Conservation (phyloP, 2,888 invertebrate genomes). For the Calliphora vomitoria region DNA sequence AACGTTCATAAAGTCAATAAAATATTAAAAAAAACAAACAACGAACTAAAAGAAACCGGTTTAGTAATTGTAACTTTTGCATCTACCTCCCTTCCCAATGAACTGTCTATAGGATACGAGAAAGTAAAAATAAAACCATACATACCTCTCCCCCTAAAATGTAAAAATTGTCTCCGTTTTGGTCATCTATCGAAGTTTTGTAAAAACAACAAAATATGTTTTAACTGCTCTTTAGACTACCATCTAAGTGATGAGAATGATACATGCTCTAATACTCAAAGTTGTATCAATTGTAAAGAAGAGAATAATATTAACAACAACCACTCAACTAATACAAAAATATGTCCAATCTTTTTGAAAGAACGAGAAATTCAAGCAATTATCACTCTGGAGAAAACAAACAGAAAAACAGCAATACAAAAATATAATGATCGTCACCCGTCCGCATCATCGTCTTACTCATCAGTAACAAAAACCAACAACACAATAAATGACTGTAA, state of each 20-base stretch:
- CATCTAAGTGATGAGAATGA: neutral
- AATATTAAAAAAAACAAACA: constrained; percentile 19
- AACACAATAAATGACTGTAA: too few species aligned
- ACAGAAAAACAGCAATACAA: too few species aligned
- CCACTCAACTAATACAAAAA: constrained; percentile 9
- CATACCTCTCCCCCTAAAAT: constrained; percentile 13
- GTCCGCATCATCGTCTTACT: too few species aligned
- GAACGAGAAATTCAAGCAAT: constrained; percentile 62
- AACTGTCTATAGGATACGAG: constrained; percentile 8
- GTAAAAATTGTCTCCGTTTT: constrained; percentile 28
- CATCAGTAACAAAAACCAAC: too few species aligned
- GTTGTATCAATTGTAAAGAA: constrained; percentile 6
- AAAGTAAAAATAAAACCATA: constrained; percentile 20
- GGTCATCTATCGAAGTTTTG: neutral
- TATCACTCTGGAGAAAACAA: constrained; percentile 40
- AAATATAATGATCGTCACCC: too few species aligned
- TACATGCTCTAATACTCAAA: neutral
- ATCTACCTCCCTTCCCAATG: neutral
- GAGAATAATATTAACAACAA: neutral
- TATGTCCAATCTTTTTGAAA: constrained; percentile 53
- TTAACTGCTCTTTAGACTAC: neutral
- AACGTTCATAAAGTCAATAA: constrained; percentile 24
- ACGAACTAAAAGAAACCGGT: neutral
- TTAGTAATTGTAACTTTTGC: neutral
- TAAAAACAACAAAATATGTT: neutral